phyloP scores from a whole-genome alignment of 2,888 invertebrate species.

The Barypeithes pellucidus region DNA sequence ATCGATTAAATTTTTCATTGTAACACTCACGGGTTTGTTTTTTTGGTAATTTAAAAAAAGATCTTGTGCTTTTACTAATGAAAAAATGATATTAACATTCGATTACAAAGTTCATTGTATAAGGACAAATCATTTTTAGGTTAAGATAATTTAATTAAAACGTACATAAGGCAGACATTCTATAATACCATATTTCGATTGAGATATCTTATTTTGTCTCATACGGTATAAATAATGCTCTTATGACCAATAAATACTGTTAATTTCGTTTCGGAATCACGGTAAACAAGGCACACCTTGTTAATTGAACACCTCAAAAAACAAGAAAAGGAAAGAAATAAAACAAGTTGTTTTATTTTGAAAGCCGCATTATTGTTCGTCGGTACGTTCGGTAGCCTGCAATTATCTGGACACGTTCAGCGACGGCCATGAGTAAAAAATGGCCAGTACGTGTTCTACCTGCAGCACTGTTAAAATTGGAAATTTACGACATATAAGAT shows the following conservation, averaged over 20 bases:
- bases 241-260: neutral
- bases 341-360: constrained; percentile 40
- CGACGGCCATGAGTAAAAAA: constrained; percentile 39
- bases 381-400: constrained; percentile 8
- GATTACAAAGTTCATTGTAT: no score
- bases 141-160: no score
- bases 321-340: neutral
- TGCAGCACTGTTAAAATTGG: constrained; percentile 45
- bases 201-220: no score
- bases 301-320: constrained; percentile 13
- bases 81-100: no score
- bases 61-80: no score
- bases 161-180: no score
- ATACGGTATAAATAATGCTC: neutral
- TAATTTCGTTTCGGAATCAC: constrained; percentile 7
- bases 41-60: no score
- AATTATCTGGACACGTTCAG: constrained; percentile 44
- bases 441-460: constrained; percentile 29
- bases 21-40: no score
- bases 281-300: constrained; percentile 33
- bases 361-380: constrained; percentile 31
- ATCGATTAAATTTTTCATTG: no score
- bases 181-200: no score
- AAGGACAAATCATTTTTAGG: no score
- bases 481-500: constrained; percentile 47